Evolutionary conservation across 2,797 vertebrate species (phyloP), one percentile per base, ranked within the genome.

Genomic region (Simalia tracyae): DNA sequence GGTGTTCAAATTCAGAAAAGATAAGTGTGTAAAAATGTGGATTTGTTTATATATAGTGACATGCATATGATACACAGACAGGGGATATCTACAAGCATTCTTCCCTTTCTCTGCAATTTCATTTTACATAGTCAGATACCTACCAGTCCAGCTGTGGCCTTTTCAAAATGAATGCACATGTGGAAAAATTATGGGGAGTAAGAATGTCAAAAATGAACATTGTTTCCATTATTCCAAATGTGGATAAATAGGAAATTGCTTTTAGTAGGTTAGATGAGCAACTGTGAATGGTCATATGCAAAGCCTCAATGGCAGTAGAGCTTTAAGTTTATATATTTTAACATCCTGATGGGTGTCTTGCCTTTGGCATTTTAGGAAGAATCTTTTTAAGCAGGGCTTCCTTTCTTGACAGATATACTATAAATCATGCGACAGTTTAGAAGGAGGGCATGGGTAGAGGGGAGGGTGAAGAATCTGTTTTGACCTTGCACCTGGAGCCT

Each of bases 341-440:
- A 46, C 17, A 22, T 66, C 24, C 54, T 19, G 15, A 17, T 56
- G 50, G 11, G 22, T 1, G 17, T 86, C 31, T 26, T 66, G 68
- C 31, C 31, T 54, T 66, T 5, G 36, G 60, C 28, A 60, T 31
- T 50, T 66, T 72, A 60, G 84, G 91, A 96, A 96, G 95, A 94
- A 54, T 60, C 24, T 11, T 94, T 86, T 91, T 46, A 11, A 86
- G 42, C 66, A 92, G 0, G 12, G 94, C 95, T 95, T 92, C 93
- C 94, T 89, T 87, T 7, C 85, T 64, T 36, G 19, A 89, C 76
- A 1, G 1, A 96, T 95, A 92, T 76, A 95, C 92, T 96, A 94
- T 93, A 89, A 93, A 92, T 86, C 0, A 0, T 19, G 42, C 90
- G 87, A 0, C 94, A 94, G 94, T 94, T 95, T 94, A 95, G 89